These are phyloP conservation scores for Phalangium opilio DNA, from an alignment of 2,888 invertebrate genomes.

Conservation along the genomic window DNA sequence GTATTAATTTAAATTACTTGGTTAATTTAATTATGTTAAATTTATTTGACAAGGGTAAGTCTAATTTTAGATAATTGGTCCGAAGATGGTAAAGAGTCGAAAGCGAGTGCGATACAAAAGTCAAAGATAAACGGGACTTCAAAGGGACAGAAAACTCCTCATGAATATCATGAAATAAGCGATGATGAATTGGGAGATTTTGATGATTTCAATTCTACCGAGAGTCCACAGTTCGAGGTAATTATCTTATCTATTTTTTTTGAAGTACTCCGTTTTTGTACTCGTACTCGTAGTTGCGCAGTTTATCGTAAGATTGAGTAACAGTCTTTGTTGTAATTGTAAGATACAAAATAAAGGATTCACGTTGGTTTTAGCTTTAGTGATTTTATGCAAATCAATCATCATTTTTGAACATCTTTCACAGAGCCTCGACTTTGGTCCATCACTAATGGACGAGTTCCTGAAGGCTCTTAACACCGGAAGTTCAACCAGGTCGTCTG, in stretches of 20 bases:
- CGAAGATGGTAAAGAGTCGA: conserved; percentile 9
- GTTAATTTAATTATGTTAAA: too few species aligned
- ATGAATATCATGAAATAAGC: conserved; percentile 69
- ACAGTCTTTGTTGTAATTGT: too few species aligned
- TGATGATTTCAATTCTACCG: conserved; percentile 38
- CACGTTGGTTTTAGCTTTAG: too few species aligned
- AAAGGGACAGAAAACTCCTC: conserved; percentile 34
- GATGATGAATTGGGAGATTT: conserved; percentile 38
- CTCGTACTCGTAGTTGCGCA: too few species aligned
- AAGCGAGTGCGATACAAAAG: too few species aligned
- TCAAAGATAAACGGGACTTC: conserved; percentile 13
- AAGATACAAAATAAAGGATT: too few species aligned
- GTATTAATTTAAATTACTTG: conserved; percentile 1
- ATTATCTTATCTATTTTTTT: conserved; percentile 9
- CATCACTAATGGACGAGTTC: conserved; percentile 77
- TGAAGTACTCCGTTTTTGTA: too few species aligned
- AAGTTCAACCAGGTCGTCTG: conserved; percentile 19
- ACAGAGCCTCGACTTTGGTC: conserved; percentile 41
- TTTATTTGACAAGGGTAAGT: too few species aligned
- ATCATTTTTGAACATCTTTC: too few species aligned
- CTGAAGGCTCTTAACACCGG: conserved; percentile 43
- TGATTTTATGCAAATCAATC: too few species aligned
- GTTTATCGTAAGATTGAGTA: too few species aligned
- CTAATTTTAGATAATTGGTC: conserved; percentile 20
- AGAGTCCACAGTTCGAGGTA: conserved; percentile 36